Base-by-base conservation (phyloP, 2,797 vertebrate genomes). In the Sciurus vulgaris region DNA sequence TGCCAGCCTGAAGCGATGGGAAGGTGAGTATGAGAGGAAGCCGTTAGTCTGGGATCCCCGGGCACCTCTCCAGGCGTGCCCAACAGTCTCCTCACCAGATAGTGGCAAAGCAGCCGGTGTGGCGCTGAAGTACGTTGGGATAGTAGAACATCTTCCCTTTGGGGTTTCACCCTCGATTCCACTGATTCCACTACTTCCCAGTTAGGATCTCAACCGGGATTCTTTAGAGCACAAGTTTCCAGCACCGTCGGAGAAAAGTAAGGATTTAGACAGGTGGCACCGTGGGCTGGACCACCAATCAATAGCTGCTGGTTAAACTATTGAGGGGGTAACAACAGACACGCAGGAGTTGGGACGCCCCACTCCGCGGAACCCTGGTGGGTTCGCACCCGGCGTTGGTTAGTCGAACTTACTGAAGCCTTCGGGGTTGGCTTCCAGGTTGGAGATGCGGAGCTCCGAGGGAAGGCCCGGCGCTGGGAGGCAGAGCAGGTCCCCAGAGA, bases 91-190 rank as follows among this genome's bases (percentile, higher is more conserved):
- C 98, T 98, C 97, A 99, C 99, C 99, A 99, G 91, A 99, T 98
- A 9, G 99, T 99, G 38, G 99, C 98, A 92, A 99, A 99, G 97
- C 99, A 99, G 88, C 99, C 99, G 0, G 98, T 98, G 69, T 99
- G 98, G 30, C 98, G 98, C 51, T 99, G 99, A 72, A 99, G 98
- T 69, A 99, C 99, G 6, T 97, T 98, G 70, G 99, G 99, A 33
- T 99, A 99, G 93, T 99, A 99, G 98, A 99, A 99, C 99, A 99
- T 99, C 18, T 67, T 96, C 86, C 26, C 44, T 41, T 65, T 0
- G 8, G 30, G 7, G 26, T 4, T 82, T 93, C 79, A 51, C 61
- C 44, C 20, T 41, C 0, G 24, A 22, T 51, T 47, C 47, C 38
- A 54, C 83, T 38, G 24, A 22, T 51, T 47, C 47, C 38, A 54